These are phyloP conservation scores for Lithobius niger DNA, from an alignment of 1,140 invertebrate genomes.

Conservation along the genomic window DNA sequence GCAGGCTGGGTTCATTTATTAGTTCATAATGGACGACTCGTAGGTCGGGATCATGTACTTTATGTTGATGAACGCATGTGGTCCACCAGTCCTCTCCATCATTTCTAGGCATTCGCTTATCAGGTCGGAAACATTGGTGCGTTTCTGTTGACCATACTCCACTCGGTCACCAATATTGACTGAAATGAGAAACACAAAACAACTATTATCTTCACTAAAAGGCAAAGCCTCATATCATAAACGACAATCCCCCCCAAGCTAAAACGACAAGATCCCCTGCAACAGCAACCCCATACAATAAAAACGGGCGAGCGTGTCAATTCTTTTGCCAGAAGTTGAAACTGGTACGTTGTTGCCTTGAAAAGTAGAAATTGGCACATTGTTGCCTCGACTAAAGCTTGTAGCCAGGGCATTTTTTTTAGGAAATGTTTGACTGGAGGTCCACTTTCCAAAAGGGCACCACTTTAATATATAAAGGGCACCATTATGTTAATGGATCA, in stretches of 20 bases:
- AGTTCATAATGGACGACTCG: constrained; percentile 54
- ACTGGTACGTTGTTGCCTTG: too few relatives aligned
- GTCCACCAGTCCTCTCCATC: constrained; percentile 73
- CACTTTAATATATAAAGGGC: too few relatives aligned
- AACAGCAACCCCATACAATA: neutral
- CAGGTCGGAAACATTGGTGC: constrained; percentile 55
- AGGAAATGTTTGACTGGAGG: too few relatives aligned
- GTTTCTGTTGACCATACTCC: constrained; percentile 56
- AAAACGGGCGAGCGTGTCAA: too few relatives aligned
- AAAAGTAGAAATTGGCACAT: too few relatives aligned
- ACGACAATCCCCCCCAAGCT: neutral
- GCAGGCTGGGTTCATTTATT: too few relatives aligned
- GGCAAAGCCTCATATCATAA: too few relatives aligned
- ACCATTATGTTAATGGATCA: too few relatives aligned
- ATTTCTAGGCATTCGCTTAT: constrained; percentile 86
- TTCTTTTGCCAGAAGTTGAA: too few relatives aligned
- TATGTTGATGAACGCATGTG: constrained; percentile 91
- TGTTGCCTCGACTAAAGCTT: too few relatives aligned
- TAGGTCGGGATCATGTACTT: constrained; percentile 96
- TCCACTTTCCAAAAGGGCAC: too few relatives aligned
- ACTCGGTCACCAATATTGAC: constrained; percentile 54
- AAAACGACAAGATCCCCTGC: neutral
- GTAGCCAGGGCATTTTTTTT: too few relatives aligned
- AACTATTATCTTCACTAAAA: constrained; percentile 2
- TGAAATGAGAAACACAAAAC: constrained; percentile 17